Evolutionary conservation across 2,888 invertebrate genomes (phyloP).

Genomic region (Caenorhabditis sp.): DNA sequence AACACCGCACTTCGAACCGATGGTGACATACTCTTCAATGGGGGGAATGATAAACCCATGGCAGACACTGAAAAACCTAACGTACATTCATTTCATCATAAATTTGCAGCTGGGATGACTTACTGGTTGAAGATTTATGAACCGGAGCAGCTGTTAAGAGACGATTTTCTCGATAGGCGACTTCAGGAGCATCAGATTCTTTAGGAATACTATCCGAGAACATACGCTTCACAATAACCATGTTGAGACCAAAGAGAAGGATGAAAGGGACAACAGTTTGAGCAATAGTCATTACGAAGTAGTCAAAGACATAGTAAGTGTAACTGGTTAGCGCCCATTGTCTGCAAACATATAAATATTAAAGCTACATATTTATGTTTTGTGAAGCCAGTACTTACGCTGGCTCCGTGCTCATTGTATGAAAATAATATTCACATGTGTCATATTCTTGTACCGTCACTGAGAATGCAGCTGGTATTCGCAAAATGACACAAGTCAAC

Average conservation of each 20-base stretch:
- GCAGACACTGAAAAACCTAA: slow-evolving; percentile 11
- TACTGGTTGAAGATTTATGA: slow-evolving; percentile 36
- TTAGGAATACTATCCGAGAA: slow-evolving; percentile 39
- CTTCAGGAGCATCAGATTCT: slow-evolving; percentile 25
- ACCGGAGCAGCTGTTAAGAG: slow-evolving; percentile 22
- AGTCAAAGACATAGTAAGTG: slow-evolving; percentile 63
- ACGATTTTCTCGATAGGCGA: slow-evolving; percentile 23
- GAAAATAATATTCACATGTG: slow-evolving; percentile 63
- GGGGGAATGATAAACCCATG: slow-evolving; percentile 40
- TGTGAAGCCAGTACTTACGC: slow-evolving; percentile 9
- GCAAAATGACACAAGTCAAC: slow-evolving; percentile 49
- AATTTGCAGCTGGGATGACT: background rate
- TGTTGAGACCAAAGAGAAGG: slow-evolving; percentile 59
- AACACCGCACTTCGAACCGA: slow-evolving; percentile 64
- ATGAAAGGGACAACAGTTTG: slow-evolving; percentile 68
- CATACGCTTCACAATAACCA: slow-evolving; percentile 47
- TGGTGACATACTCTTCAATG: slow-evolving; percentile 48
- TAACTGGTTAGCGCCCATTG: slow-evolving; percentile 35
- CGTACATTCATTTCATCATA: background rate
- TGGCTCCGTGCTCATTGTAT: slow-evolving; percentile 53
- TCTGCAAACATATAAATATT: too few species aligned
- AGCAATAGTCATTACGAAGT: slow-evolving; percentile 63
- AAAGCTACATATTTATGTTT: background rate
- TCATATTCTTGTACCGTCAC: slow-evolving; percentile 58
- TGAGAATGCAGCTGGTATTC: slow-evolving; percentile 63